Evolutionary conservation across 1,140 invertebrate genomes (phyloP).

Genomic region (Diachasmimorpha longicaudata): DNA sequence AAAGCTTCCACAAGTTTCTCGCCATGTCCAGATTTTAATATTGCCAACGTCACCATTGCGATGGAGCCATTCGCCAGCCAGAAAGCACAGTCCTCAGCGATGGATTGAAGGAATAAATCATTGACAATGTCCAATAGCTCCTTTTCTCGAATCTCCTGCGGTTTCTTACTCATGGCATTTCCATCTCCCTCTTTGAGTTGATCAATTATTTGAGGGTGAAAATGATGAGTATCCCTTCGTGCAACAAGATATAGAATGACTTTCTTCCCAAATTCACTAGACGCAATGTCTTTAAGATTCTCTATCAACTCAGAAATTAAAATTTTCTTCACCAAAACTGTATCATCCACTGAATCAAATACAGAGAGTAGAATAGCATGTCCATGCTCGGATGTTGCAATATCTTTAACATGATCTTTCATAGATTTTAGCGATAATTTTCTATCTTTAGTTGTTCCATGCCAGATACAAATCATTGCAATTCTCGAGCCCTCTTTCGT

Average conservation of each 20-base stretch:
- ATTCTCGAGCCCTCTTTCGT: conserved; percentile 82
- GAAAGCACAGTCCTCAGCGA: conserved; percentile 67
- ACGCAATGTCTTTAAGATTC: conserved; percentile 73
- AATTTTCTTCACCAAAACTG: conserved; percentile 85
- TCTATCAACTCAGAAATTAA: conserved; percentile 77
- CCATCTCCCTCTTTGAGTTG: conserved; percentile 76
- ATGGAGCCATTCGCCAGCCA: conserved; percentile 76
- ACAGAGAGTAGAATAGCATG: conserved; percentile 83
- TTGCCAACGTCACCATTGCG: conserved; percentile 73
- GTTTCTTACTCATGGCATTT: conserved; percentile 81
- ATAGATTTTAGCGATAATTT: conserved; percentile 81
- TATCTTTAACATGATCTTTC: conserved; percentile 81
- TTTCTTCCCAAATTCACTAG: conserved; percentile 76
- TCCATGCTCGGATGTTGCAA: conserved; percentile 86
- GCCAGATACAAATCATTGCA: conserved; percentile 85
- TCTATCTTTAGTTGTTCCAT: conserved; percentile 79
- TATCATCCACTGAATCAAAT: conserved; percentile 93
- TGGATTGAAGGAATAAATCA: conserved; percentile 67
- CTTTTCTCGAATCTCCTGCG: conserved; percentile 70
- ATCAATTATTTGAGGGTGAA: conserved; percentile 75
- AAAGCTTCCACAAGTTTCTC: conserved; percentile 53
- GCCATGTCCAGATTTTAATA: conserved; percentile 68
- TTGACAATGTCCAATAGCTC: conserved; percentile 77
- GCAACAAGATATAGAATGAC: conserved; percentile 84
- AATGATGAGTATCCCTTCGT: conserved; percentile 75